Evolutionary conservation across 2,797 vertebrate genomes (phyloP).

Genomic region (Oryzias sinensis): DNA sequence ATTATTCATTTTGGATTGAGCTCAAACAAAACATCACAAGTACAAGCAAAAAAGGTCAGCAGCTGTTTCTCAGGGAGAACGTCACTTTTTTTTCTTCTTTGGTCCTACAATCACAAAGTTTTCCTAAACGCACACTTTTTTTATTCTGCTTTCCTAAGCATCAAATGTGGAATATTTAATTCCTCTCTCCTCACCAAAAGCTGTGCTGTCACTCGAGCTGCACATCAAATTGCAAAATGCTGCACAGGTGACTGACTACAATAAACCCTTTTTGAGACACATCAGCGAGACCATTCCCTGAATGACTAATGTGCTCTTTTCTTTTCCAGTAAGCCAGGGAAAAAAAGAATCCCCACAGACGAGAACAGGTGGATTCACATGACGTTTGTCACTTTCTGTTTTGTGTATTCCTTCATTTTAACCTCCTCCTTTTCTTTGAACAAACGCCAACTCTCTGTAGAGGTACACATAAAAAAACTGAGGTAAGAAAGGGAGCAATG

Average conservation of each 20-base stretch:
- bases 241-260: slow-evolving; percentile 45
- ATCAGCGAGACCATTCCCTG: slow-evolving; percentile 36
- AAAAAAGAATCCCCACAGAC: slow-evolving; percentile 21
- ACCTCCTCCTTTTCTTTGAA: slow-evolving; percentile 7
- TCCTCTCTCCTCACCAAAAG: slow-evolving; percentile 17
- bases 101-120: not conserved
- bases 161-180: slow-evolving; percentile 19
- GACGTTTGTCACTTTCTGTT: slow-evolving; percentile 36
- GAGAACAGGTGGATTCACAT: slow-evolving; percentile 26
- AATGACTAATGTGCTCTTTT: slow-evolving; percentile 35
- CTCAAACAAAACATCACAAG: too few relatives aligned
- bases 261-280: slow-evolving; percentile 23
- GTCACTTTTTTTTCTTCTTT: too few relatives aligned
- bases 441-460: slow-evolving; percentile 29
- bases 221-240: slow-evolving; percentile 21
- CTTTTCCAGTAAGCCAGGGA: too few relatives aligned
- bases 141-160: slow-evolving; percentile 7
- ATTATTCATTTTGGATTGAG: too few relatives aligned
- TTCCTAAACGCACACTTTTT: not conserved
- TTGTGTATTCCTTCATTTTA: slow-evolving; percentile 21
- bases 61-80: not conserved
- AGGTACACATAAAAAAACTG: slow-evolving; percentile 49
- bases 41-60: too few relatives aligned
- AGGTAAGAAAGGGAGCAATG: not conserved
- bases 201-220: slow-evolving; percentile 14